Percentiles rank a stretch among this genome's conserved stretches.
These are phyloP conservation scores for Subanguina moxae DNA, from an alignment of 1,140 invertebrate genomes.

Conservation along the genomic window DNA sequence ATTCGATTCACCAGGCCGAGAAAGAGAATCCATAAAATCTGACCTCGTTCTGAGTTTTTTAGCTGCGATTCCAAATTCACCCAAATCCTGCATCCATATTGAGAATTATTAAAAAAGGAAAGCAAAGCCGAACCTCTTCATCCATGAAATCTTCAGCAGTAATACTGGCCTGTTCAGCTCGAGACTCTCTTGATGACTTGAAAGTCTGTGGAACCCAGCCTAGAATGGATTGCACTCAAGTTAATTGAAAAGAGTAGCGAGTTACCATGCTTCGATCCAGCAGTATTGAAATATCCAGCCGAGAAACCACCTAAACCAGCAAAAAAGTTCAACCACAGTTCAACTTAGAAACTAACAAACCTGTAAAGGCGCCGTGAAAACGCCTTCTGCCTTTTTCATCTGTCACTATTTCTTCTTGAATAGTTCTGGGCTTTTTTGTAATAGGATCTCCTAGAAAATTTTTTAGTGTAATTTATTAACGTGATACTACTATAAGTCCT, in stretches of 20 bases:
- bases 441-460: constrained; percentile 35
- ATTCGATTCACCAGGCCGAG: constrained; percentile 16
- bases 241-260: neutral
- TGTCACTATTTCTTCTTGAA: constrained; percentile 82
- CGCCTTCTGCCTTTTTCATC: constrained; percentile 82
- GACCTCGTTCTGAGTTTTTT: constrained; percentile 73
- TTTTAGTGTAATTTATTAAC: neutral
- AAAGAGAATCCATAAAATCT: constrained; percentile 66
- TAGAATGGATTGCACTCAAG: constrained; percentile 36
- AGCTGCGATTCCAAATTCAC: constrained; percentile 90
- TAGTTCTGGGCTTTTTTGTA: constrained; percentile 72
- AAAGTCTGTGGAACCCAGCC: constrained; percentile 85
- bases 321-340: too few species aligned
- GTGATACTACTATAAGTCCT: neutral
- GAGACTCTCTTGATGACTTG: constrained; percentile 77
- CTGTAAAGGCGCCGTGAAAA: constrained; percentile 98
- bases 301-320: constrained; percentile 75
- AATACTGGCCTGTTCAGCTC: constrained; percentile 63
- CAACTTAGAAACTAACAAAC: too few species aligned
- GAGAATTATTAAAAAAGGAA: neutral
- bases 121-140: constrained; percentile 72
- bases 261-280: constrained; percentile 81
- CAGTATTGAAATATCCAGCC: constrained; percentile 93
- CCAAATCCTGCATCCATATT: constrained; percentile 69
- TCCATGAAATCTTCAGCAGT: constrained; percentile 95